Evolutionary conservation across 1,140 invertebrate genomes (phyloP), one percentile per base, ranked within the genome.

Genomic region (Calephelis nemesis): DNA sequence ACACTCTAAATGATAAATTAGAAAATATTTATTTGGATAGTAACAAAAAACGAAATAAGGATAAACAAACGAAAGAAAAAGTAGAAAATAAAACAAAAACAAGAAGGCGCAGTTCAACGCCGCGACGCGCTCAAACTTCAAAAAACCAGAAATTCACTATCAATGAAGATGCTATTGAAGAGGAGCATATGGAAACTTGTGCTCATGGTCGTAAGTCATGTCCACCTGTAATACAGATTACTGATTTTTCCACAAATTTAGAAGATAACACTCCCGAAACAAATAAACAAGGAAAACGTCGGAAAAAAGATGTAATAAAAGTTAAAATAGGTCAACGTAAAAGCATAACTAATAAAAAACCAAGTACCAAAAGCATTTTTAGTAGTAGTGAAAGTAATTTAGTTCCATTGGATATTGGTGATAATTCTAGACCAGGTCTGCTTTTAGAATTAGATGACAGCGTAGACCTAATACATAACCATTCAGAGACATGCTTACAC

Each of bases 401-500:
- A 42, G 39, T 60, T 40, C 30, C 39, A 40, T 39, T 40, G 10
- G 12, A 40, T 13, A 84, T 7, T 45, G 42, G 7, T 45, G 42
- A 87, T 75, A 79, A 83, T 54, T 75, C 82, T 0, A 78, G 75
- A 62, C 78, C 79, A 0, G 74, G 68, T 67, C 54, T 79, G 30
- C 78, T 81, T 40, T 47, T 76, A 49, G 72, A 75, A 15, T 48
- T 66, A 0, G 71, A 86, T 11, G 82, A 85, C 7, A 86, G 75
- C 66, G 71, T 86, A 6, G 84, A 88, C 63, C 75, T 89, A 1
- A 88, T 91, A 69, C 87, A 91, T 30, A 90, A 90, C 62, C 89
- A 90, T 74, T 85, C 89, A 0, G 89, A 91, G 48, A 88, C 87
- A 1, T 91, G 89, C 64, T 72, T 88, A 3, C 81, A 83, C n/a